Conservation (phyloP, 1,140 invertebrate species). For the Stenopsyche tienmushanensis region DNA sequence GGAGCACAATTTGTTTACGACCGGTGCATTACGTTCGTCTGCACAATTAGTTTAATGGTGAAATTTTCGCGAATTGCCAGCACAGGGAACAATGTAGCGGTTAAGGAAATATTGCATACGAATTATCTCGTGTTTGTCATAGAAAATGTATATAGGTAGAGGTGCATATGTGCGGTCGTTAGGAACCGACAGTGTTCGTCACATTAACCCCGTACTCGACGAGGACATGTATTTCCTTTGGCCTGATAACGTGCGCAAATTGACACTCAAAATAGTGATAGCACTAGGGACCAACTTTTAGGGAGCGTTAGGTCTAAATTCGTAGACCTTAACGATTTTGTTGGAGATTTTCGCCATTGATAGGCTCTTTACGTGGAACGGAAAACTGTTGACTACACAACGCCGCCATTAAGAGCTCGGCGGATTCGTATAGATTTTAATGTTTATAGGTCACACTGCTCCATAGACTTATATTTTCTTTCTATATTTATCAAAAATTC, state of each 20-base stretch:
- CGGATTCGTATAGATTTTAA: too few relatives aligned
- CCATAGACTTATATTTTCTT: too few relatives aligned
- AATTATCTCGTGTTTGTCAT: too few relatives aligned
- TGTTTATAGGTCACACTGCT: too few relatives aligned
- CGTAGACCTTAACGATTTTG: constrained; percentile 23
- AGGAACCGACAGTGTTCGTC: constrained; percentile 6
- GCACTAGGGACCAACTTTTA: not conserved
- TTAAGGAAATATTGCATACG: too few relatives aligned
- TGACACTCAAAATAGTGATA: constrained; percentile 31
- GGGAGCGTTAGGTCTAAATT: constrained; percentile 20
- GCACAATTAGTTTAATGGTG: too few relatives aligned
- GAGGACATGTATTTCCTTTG: constrained; percentile 26
- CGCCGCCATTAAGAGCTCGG: too few relatives aligned
- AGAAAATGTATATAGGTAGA: not conserved
- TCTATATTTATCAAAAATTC: too few relatives aligned
- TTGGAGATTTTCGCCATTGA: constrained; percentile 11
- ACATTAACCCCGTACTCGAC: constrained; percentile 19
- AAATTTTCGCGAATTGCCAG: too few relatives aligned
- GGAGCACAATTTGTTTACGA: too few relatives aligned
- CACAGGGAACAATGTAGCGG: too few relatives aligned
- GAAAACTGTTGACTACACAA: constrained; percentile 8
- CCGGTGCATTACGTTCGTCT: too few relatives aligned
- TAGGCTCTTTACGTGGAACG: constrained; percentile 12
- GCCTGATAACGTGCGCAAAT: constrained; percentile 25
- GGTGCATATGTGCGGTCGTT: not conserved